Conservation (phyloP, 2,888 invertebrate genomes). For the Fragum whitleyi region DNA sequence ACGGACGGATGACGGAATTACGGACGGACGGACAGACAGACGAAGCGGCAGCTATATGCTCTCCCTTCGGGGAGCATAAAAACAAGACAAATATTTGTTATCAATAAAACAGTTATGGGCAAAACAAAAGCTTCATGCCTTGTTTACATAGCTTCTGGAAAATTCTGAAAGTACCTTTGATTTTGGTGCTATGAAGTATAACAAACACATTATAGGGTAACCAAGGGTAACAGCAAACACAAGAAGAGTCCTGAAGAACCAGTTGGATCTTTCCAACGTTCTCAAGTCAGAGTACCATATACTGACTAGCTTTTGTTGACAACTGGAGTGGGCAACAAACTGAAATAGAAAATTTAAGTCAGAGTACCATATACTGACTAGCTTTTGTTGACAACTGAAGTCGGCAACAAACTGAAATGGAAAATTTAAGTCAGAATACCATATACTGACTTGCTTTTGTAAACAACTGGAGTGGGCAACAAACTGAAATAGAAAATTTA, state of each 20-base stretch:
- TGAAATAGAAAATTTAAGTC: slow-evolving; percentile 70
- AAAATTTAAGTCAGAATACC: slow-evolving; percentile 78
- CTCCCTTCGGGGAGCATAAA: no score
- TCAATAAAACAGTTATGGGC: no score
- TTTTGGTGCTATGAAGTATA: slow-evolving; percentile 79
- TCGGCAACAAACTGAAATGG: slow-evolving; percentile 81
- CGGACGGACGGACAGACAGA: no score
- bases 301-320: slow-evolving; percentile 82
- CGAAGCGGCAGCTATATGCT: no score
- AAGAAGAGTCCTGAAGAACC: slow-evolving; percentile 73
- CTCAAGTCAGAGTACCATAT: slow-evolving; percentile 81
- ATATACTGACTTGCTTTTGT: slow-evolving; percentile 82
- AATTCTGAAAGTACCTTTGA: slow-evolving; percentile 76
- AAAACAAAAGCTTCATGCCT: no score
- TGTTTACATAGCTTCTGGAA: no score
- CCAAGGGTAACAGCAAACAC: slow-evolving; percentile 73
- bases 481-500: slow-evolving; percentile 75
- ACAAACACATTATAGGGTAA: slow-evolving; percentile 78
- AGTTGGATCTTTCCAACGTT: slow-evolving; percentile 76
- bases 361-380: slow-evolving; percentile 82
- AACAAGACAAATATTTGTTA: no score
- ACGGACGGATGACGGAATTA: no score
- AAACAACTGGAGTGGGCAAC: slow-evolving; percentile 83
- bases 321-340: slow-evolving; percentile 83
- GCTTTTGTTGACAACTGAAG: slow-evolving; percentile 82